Base-by-base conservation (phyloP, 2,113 vertebrate species). In the Pelusios castaneus region DNA sequence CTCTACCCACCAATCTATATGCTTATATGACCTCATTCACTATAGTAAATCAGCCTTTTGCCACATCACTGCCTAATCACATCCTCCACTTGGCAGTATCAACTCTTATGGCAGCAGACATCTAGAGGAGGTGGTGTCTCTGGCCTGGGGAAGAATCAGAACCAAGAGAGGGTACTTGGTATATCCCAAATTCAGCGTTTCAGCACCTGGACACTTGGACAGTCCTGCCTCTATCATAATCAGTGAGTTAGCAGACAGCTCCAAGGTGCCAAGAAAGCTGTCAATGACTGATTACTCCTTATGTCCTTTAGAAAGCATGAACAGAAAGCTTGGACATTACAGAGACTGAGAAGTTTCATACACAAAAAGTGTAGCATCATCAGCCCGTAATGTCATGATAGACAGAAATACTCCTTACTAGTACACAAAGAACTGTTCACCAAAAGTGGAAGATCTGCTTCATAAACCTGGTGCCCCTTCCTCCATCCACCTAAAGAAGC, bases 381-480 rank as follows among this genome's bases (percentile, higher is more conserved):
- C 45, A 91, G 43, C 14, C 79, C 80, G 2, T 91, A 41, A 25
- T 13, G 54, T 0, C 0, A 0, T 43, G 7, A 22, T 55, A 17
- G 52, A 80, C n/a, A 73, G 3, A 17, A 58, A 63, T 1, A 25
- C 51, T 81, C n/a, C 76, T 78, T 29, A 51, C 9, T 41, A 17
- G 67, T 4, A 0, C 31, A 51, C n/a, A 43, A 13, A 78, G 91
- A 93, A 45, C n/a, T 34, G 45, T n/a, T 8, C n/a, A 4, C 41
- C 27, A 83, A 76, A 89, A 58, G 52, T 3, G 17, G 7, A 82
- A 31, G 5, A 21, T 34, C 38, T 29, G 10, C n/a, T 47, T 25
- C 41, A 84, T 82, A 60, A 55, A 1, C 1, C 1, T 90, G 29
- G 8, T 5, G 3, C 54, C 82, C 54, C 34, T 47, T 76, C 38